Conservation (phyloP, 2,113 vertebrate genomes). For the Cyprinodon brontotheroides region DNA sequence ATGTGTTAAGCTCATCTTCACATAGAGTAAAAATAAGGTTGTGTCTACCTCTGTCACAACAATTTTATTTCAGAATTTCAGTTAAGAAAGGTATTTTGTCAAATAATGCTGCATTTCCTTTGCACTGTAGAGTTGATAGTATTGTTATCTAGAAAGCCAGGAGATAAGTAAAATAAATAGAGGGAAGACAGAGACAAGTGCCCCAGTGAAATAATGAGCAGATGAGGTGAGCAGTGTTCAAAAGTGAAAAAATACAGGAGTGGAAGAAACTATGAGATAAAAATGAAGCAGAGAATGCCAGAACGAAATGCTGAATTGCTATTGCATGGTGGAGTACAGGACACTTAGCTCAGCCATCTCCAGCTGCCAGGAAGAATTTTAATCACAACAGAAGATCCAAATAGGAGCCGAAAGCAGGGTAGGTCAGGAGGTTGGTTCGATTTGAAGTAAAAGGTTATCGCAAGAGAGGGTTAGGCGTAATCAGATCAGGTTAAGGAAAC, state of each 20-base stretch:
- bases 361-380: conserved; percentile 71
- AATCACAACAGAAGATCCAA: conserved; percentile 74
- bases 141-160: conserved; percentile 3
- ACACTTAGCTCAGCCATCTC: conserved; percentile 69
- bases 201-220: conserved; percentile 26
- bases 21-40: conserved; percentile 38
- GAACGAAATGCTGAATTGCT: conserved; percentile 67
- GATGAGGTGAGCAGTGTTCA: neutral
- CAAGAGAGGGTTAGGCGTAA: conserved; percentile 60
- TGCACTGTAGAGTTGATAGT: neutral
- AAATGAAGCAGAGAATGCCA: conserved; percentile 42
- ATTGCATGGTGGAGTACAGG: conserved; percentile 45
- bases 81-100: neutral
- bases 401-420: conserved; percentile 68
- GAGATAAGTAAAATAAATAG: conserved; percentile 9
- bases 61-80: conserved; percentile 22
- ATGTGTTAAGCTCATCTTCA: conserved; percentile 24
- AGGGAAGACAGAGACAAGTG: neutral
- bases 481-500: conserved; percentile 66
- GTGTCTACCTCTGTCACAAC: conserved; percentile 18
- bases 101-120: neutral
- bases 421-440: conserved; percentile 70
- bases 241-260: conserved; percentile 8
- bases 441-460: conserved; percentile 74
- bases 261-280: conserved; percentile 14